These are phyloP conservation scores for Mormoops blainvillei DNA, from an alignment of 2,113 vertebrate species.

Conservation along the genomic window DNA sequence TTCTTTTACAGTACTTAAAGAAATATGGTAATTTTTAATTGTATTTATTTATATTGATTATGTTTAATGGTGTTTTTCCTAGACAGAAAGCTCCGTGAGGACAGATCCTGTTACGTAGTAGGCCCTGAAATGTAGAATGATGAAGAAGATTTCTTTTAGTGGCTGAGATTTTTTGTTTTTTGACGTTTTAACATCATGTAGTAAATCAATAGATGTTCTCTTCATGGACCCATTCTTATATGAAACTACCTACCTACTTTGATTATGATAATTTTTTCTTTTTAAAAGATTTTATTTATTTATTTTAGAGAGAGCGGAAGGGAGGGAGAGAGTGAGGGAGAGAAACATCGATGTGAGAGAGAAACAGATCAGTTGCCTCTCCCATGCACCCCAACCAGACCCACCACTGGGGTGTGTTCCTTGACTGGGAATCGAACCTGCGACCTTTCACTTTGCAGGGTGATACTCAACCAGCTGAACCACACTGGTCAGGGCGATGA, in stretches of 20 bases:
- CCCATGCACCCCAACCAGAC: too few relatives aligned
- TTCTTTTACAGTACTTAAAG: background rate
- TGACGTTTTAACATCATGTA: background rate
- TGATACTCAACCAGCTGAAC: too few relatives aligned
- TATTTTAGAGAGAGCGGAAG: too few relatives aligned
- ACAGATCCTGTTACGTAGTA: background rate
- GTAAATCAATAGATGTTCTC: background rate
- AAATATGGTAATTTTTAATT: background rate
- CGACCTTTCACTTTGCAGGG: too few relatives aligned
- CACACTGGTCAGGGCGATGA: background rate
- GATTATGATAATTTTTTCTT: background rate
- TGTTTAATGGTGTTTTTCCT: background rate
- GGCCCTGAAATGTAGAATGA: background rate
- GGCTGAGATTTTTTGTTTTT: background rate
- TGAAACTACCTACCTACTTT: background rate
- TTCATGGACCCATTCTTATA: background rate
- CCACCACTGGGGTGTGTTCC: too few relatives aligned
- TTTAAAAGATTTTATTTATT: background rate
- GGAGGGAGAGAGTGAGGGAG: too few relatives aligned
- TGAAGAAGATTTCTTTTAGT: background rate
- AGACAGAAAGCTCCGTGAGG: background rate
- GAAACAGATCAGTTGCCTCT: too few relatives aligned
- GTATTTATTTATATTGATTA: background rate
- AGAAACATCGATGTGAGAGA: too few relatives aligned
- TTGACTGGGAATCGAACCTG: too few relatives aligned